Percentiles rank a stretch among this genome's conserved stretches.
Conservation (phyloP, 2,113 vertebrate genomes). For the Atrichornis clamosus region DNA sequence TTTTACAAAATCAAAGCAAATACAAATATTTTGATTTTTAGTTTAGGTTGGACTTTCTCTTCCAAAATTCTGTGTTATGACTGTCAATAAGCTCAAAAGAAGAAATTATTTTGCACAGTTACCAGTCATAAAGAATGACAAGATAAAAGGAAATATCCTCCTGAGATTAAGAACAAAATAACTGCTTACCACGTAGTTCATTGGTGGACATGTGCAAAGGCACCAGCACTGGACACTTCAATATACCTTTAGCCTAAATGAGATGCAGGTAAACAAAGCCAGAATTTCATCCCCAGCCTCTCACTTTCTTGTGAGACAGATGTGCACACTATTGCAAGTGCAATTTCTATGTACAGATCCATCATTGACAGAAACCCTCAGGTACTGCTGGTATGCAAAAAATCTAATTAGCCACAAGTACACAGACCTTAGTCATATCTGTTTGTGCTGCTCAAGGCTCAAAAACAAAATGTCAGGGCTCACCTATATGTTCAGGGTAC, state of each 20-base stretch:
- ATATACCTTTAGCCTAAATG: not conserved
- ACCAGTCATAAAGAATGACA: not conserved
- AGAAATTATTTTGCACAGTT: not conserved
- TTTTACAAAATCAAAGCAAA: not conserved
- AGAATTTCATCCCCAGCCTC: not conserved
- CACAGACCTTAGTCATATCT: not conserved
- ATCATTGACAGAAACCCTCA: not conserved
- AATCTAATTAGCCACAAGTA: not conserved
- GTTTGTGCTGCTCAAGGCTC: not conserved
- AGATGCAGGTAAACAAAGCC: not conserved
- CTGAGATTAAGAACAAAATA: not conserved
- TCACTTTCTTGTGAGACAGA: not conserved
- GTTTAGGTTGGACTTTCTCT: not conserved
- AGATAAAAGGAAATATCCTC: not conserved
- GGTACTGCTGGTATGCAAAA: not conserved
- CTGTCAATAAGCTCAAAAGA: not conserved
- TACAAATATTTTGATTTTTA: accelerated
- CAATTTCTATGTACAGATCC: not conserved
- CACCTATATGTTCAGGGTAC: not conserved
- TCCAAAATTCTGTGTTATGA: not conserved
- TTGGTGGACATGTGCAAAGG: not conserved
- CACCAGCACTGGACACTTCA: accelerated
- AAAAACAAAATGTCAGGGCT: not conserved
- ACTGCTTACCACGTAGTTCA: not conserved
- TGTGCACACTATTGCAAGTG: not conserved